Percentiles rank a stretch among this genome's conserved stretches.
Evolutionary conservation across 2,888 invertebrate species (phyloP).

Genomic region (Apodemia mormo): DNA sequence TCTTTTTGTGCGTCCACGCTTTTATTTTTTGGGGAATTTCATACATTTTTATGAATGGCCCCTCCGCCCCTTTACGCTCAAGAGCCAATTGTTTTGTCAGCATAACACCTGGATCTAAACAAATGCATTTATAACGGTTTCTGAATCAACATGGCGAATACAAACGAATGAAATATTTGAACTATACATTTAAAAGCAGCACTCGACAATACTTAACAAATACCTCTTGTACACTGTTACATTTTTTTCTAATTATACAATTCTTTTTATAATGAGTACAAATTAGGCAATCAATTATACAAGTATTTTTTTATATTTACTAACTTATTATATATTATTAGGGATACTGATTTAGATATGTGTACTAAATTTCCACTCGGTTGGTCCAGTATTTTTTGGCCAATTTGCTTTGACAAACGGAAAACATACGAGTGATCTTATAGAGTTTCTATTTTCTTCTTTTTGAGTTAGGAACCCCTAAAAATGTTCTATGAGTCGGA

Average conservation of each 20-base stretch:
- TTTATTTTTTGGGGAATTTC: slow-evolving; percentile 69
- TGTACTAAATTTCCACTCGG: no score
- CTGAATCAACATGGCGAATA: slow-evolving; percentile 61
- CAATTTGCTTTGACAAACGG: no score
- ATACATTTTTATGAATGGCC: slow-evolving; percentile 68
- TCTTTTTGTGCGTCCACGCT: slow-evolving; percentile 28
- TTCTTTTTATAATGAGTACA: no score
- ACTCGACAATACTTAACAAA: slow-evolving; percentile 11
- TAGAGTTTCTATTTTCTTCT: no score
- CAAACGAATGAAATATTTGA: slow-evolving; percentile 13
- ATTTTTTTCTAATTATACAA: background rate
- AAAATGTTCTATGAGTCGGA: no score
- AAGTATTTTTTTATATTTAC: no score
- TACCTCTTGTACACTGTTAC: background rate
- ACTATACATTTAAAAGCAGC: slow-evolving; percentile 1
- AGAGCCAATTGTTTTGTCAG: slow-evolving; percentile 80
- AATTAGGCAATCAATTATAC: no score
- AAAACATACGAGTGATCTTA: no score
- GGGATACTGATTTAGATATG: no score
- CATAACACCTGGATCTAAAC: slow-evolving; percentile 76
- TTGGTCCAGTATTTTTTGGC: no score
- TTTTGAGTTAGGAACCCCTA: no score
- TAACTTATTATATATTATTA: no score
- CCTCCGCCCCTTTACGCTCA: slow-evolving; percentile 69
- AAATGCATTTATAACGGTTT: slow-evolving; percentile 54